phyloP scores from a whole-genome alignment of 2,797 vertebrate genomes.

The Phyllotis vaccarum region DNA sequence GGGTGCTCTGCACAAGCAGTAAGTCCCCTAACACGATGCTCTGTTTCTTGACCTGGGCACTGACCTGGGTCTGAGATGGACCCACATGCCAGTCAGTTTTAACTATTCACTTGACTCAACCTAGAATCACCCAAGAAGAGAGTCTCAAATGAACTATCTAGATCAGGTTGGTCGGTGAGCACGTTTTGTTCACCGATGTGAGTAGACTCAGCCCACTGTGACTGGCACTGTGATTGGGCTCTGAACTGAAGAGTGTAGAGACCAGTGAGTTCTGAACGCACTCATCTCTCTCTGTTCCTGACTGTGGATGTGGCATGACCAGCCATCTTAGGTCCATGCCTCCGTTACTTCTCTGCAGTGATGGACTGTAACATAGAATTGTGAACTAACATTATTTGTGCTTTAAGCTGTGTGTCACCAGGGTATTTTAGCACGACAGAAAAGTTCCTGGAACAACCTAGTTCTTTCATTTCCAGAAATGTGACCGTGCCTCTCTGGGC shows the following conservation, averaged over 20 bases:
- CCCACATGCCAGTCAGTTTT: neutral
- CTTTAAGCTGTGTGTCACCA: neutral
- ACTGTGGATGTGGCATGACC: neutral
- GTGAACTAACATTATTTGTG: neutral
- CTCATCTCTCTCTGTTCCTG: too few species aligned
- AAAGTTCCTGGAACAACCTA: neutral
- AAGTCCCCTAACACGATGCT: neutral
- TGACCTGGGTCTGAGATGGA: neutral
- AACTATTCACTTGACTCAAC: neutral
- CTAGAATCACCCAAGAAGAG: neutral
- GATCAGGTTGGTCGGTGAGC: neutral
- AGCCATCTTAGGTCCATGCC: too few species aligned
- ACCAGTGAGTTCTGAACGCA: neutral
- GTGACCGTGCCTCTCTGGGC: neutral
- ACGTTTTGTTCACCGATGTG: neutral
- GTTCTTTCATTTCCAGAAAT: neutral
- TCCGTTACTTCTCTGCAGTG: neutral
- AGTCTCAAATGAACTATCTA: neutral
- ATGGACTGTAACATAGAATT: neutral
- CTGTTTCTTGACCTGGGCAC: neutral
- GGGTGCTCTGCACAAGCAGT: neutral
- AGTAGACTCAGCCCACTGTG: neutral
- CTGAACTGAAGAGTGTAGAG: neutral
- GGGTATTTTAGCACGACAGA: neutral
- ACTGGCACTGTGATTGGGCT: neutral